Evolutionary conservation across 2,888 invertebrate species (phyloP).

Genomic region (Entomobrya proxima): DNA sequence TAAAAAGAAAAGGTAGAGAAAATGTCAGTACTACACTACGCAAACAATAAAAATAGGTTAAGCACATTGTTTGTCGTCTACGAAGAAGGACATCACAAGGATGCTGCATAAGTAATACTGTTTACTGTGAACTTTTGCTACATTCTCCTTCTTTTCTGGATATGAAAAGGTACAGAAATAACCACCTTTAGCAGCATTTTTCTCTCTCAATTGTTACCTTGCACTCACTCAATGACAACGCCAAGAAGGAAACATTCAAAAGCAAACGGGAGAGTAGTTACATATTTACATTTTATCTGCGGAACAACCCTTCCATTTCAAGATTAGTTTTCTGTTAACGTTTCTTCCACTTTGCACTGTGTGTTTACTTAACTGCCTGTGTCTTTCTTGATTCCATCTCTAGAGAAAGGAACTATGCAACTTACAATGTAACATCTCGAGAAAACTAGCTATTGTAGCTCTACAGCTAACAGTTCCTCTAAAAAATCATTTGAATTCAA

Average conservation of each 20-base stretch:
- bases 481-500: slow-evolving; percentile 60
- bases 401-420: neutral
- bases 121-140: slow-evolving; percentile 9
- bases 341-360: neutral
- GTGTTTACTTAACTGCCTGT: neutral
- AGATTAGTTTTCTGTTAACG: slow-evolving; percentile 43
- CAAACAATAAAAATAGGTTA: neutral
- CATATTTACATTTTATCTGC: slow-evolving; percentile 50
- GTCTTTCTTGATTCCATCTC: neutral
- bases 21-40: neutral
- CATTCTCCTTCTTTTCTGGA: neutral
- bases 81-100: neutral
- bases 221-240: slow-evolving; percentile 19
- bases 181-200: neutral
- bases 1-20: neutral
- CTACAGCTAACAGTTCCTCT: neutral
- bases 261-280: neutral
- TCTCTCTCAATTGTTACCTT: neutral
- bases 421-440: neutral
- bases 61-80: neutral
- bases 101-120: slow-evolving; percentile 5
- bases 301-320: slow-evolving; percentile 41
- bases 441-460: neutral
- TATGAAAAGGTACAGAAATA: neutral
- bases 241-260: neutral